Evolutionary conservation across 53 echinoderm and acorn worm species (phyloP).

Genomic region (Holothuria leucospilota): DNA sequence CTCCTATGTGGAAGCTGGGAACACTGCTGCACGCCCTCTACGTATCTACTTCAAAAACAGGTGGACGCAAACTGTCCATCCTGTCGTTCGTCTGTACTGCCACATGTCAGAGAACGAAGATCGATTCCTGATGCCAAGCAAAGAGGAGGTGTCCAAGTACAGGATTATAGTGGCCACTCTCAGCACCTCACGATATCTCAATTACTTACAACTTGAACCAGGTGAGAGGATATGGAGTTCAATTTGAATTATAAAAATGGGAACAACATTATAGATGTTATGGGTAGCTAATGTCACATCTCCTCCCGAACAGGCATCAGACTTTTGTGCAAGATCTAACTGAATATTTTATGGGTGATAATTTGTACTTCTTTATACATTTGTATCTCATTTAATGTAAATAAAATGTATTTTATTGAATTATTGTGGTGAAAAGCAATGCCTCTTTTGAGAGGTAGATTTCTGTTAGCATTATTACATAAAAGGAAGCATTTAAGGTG

Average conservation of each 20-base stretch:
- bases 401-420: too few species aligned
- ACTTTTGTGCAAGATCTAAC: too few species aligned
- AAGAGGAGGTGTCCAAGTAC: constrained; percentile 85
- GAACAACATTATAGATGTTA: too few species aligned
- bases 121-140: constrained; percentile 84
- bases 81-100: constrained; percentile 89
- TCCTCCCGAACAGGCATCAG: too few species aligned
- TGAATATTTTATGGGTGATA: too few species aligned
- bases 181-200: constrained; percentile 94
- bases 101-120: constrained; percentile 87
- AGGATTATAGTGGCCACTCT: constrained; percentile 96
- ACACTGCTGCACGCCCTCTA: constrained; percentile 77
- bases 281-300: too few species aligned
- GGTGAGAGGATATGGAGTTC: constrained; percentile 39
- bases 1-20: constrained; percentile 82
- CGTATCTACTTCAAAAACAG: constrained; percentile 99
- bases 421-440: too few species aligned
- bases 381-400: too few species aligned
- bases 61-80: constrained; percentile 96
- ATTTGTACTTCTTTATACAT: too few species aligned
- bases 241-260: not conserved
- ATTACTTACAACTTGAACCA: constrained; percentile 83
- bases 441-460: too few species aligned
- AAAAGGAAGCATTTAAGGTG: too few species aligned
- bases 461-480: too few species aligned